A percentile compares a stretch with the other conserved stretches of the same genome.
These are phyloP conservation scores for Pediacus dermestoides DNA, from an alignment of 2,888 invertebrate genomes.

Conservation along the genomic window DNA sequence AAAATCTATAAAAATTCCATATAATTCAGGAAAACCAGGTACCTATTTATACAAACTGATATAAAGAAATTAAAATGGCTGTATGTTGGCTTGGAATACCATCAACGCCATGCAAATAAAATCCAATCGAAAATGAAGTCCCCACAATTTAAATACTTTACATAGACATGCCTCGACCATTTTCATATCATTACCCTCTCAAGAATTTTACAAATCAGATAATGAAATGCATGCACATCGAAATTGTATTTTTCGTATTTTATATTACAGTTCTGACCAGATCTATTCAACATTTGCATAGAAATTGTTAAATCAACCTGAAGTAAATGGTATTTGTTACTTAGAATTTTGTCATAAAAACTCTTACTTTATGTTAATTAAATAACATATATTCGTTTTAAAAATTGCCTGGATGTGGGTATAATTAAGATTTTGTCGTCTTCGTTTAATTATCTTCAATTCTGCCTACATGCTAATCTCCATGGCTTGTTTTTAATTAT, in stretches of 20 bases:
- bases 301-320: constrained; percentile 35
- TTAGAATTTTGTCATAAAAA: constrained; percentile 27
- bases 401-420: background rate
- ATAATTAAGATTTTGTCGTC: constrained; percentile 14
- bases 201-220: constrained; percentile 22
- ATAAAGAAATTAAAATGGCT: too few species aligned
- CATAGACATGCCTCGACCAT: constrained; percentile 17
- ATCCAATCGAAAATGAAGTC: too few species aligned
- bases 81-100: too few species aligned
- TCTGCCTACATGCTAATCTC: too few species aligned
- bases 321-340: constrained; percentile 29
- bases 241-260: constrained; percentile 35
- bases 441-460: too few species aligned
- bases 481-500: too few species aligned
- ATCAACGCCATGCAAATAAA: too few species aligned
- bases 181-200: constrained; percentile 20
- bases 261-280: constrained; percentile 26
- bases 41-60: too few species aligned
- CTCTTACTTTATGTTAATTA: constrained; percentile 36
- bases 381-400: constrained; percentile 30
- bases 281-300: constrained; percentile 39
- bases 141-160: too few species aligned
- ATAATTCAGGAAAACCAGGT: too few species aligned
- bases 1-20: too few species aligned
- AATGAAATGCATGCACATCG: constrained; percentile 26